Conservation (phyloP, 2,888 invertebrate species). For the Stomorhina lunata region DNA sequence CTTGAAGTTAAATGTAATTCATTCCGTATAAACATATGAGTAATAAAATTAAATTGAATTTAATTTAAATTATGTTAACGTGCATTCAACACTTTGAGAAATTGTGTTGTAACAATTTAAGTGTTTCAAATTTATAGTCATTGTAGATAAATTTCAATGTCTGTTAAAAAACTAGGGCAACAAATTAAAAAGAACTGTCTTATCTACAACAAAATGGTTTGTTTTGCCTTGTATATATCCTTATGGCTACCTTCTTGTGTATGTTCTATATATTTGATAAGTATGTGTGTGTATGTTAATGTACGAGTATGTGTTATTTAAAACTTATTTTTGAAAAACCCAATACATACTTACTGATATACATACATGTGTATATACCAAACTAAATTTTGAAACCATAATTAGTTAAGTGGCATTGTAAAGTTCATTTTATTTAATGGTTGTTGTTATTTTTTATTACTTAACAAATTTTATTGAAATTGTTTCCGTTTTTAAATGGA, state of each 20-base stretch:
- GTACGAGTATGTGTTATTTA: too few species aligned
- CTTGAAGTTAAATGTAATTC: not conserved
- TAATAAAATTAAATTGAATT: too few species aligned
- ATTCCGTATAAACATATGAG: not conserved
- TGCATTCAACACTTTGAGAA: not conserved
- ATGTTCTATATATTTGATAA: not conserved
- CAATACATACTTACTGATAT: too few species aligned
- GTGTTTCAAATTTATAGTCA: slow-evolving; percentile 15
- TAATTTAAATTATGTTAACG: too few species aligned
- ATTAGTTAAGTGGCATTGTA: slow-evolving; percentile 15
- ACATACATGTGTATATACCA: not conserved
- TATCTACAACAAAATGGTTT: not conserved
- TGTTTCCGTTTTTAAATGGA: slow-evolving; percentile 24
- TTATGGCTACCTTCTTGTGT: too few species aligned
- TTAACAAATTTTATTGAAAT: slow-evolving; percentile 16
- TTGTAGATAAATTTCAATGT: slow-evolving; percentile 13
- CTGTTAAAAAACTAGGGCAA: slow-evolving; percentile 24
- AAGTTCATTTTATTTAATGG: not conserved
- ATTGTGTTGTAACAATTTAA: not conserved
- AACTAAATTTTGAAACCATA: not conserved
- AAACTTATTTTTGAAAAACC: not conserved
- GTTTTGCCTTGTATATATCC: too few species aligned
- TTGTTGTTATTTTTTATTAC: not conserved
- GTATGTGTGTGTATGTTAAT: not conserved
- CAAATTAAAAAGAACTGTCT: not conserved